These are phyloP conservation scores for Podabrus alpinus DNA, from an alignment of 2,888 invertebrate genomes.

Conservation along the genomic window DNA sequence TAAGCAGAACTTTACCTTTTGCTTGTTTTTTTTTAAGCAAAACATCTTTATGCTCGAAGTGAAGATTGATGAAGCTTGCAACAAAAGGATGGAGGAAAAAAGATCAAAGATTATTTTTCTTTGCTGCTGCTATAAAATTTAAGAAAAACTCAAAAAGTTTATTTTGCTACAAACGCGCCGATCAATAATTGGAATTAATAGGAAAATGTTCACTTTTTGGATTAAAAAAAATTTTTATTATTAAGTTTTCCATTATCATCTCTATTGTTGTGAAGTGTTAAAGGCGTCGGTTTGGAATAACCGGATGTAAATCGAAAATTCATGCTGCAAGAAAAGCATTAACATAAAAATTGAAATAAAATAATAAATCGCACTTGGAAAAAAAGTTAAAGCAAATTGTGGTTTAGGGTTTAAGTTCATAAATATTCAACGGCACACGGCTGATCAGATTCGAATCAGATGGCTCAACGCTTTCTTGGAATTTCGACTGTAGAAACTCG, in stretches of 20 bases:
- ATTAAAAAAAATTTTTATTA: not conserved
- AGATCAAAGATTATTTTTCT: not conserved
- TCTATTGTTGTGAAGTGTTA: not conserved
- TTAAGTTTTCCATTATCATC: not conserved
- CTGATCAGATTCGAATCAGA: slow-evolving; percentile 38
- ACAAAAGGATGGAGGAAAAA: not conserved
- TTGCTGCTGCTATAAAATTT: not conserved
- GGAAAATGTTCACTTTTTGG: not conserved
- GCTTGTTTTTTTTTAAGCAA: not conserved
- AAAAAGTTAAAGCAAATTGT: slow-evolving; percentile 20
- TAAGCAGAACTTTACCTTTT: not conserved
- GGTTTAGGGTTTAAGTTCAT: slow-evolving; percentile 22
- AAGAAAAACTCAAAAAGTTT: not conserved
- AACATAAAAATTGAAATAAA: not conserved
- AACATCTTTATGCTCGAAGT: not conserved
- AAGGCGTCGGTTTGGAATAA: not conserved
- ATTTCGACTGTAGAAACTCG: slow-evolving; percentile 34
- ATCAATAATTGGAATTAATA: not conserved
- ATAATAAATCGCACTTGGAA: slow-evolving; percentile 5
- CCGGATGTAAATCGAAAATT: not conserved
- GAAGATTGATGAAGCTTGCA: not conserved
- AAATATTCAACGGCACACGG: slow-evolving; percentile 37
- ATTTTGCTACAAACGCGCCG: not conserved
- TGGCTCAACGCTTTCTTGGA: slow-evolving; percentile 36
- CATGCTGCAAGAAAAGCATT: not conserved